Conservation (phyloP, 2,888 invertebrate genomes). For the Lymantria dispar region DNA sequence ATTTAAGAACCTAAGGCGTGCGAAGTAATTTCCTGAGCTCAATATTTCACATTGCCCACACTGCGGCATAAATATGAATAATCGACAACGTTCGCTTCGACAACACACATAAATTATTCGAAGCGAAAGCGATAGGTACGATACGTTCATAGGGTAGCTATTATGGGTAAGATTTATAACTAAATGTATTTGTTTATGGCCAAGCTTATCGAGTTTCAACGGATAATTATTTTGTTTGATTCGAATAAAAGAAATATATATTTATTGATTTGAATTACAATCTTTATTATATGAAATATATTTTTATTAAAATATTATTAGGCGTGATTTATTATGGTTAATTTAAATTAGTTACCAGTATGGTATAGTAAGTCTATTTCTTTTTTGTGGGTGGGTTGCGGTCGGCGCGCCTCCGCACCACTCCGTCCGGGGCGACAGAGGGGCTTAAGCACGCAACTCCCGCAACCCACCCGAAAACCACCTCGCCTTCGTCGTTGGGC, state of each 20-base stretch:
- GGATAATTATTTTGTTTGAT: conserved; percentile 26
- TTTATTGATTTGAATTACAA: conserved; percentile 10
- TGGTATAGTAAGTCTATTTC: no score
- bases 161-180: conserved; percentile 38
- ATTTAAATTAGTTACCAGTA: no score
- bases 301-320: neutral
- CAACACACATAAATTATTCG: conserved; percentile 56
- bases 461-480: no score
- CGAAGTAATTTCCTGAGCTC: conserved; percentile 54
- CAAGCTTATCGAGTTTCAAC: conserved; percentile 30
- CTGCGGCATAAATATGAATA: conserved; percentile 66
- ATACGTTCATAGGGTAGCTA: conserved; percentile 37
- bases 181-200: conserved; percentile 38
- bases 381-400: no score
- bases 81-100: conserved; percentile 55
- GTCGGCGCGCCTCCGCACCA: no score
- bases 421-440: no score
- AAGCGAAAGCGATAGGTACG: conserved; percentile 47
- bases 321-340: no score
- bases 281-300: neutral
- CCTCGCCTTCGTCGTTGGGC: no score
- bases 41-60: conserved; percentile 56
- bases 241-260: conserved; percentile 18
- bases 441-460: no score
- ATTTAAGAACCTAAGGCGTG: conserved; percentile 39